A percentile compares a stretch with the other conserved stretches of the same genome.
These are phyloP conservation scores for Pissodes strobi DNA, from an alignment of 1,140 invertebrate genomes.

Conservation along the genomic window DNA sequence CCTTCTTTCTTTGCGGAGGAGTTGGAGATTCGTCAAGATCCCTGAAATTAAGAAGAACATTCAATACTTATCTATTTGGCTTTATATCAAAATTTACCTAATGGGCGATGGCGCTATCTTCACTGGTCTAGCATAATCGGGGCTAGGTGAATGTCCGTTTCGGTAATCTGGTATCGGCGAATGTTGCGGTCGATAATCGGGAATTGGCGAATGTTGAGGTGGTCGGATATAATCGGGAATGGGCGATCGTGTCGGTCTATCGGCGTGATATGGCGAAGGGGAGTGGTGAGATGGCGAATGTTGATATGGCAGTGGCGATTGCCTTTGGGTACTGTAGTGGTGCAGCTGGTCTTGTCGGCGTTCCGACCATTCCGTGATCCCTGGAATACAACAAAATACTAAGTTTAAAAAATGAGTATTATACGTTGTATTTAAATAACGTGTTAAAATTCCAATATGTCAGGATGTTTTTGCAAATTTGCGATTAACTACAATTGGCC, in stretches of 20 bases:
- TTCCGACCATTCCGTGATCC: conserved; percentile 78
- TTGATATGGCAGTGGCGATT: conserved; percentile 27
- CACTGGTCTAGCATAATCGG: conserved; percentile 32
- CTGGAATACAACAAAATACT: no score
- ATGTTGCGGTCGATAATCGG: conserved; percentile 24
- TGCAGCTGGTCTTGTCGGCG: conserved; percentile 59
- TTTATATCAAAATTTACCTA: no score
- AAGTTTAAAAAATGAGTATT: no score
- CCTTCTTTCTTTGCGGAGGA: conserved; percentile 64
- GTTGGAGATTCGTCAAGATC: conserved; percentile 53
- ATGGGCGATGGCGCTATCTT: conserved; percentile 33
- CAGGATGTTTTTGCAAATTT: no score
- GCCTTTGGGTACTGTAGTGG: conserved; percentile 14
- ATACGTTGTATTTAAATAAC: no score
- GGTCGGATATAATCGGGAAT: conserved; percentile 54
- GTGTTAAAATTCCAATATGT: no score
- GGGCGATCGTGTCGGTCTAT: conserved; percentile 57
- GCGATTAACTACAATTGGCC: no score
- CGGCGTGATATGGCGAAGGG: conserved; percentile 51
- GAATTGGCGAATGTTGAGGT: conserved; percentile 27
- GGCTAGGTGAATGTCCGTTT: conserved; percentile 33
- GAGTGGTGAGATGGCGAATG: conserved; percentile 19
- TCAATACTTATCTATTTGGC: no score
- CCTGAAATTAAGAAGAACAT: no score
- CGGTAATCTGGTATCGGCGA: conserved; percentile 33